Conservation (phyloP, 2,797 vertebrate genomes). For the Sphenopsis melanotis region DNA sequence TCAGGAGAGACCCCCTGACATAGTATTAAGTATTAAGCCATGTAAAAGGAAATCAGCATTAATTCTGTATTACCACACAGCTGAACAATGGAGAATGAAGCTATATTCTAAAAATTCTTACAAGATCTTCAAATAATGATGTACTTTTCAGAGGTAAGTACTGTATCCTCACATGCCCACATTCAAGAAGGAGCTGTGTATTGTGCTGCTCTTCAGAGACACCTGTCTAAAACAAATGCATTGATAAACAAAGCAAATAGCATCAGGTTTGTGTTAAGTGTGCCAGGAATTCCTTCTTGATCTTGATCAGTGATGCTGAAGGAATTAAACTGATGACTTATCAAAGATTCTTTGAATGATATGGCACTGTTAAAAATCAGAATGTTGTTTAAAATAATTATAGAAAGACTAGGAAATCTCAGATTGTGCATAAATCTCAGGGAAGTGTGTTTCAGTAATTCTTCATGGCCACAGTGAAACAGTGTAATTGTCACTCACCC, state of each 20-base stretch:
- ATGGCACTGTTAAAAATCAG: neutral
- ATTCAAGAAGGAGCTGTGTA: neutral
- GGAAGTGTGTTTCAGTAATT: neutral
- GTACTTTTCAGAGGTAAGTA: neutral
- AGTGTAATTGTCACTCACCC: neutral
- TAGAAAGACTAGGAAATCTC: neutral
- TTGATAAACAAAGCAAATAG: neutral
- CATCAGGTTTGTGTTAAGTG: neutral
- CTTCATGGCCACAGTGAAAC: neutral
- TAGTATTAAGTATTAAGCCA: neutral
- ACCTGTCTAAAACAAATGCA: neutral
- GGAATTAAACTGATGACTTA: neutral
- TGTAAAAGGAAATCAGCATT: neutral
- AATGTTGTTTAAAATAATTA: neutral
- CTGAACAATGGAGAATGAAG: neutral
- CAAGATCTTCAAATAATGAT: neutral
- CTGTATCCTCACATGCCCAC: neutral
- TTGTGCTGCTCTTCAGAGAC: neutral
- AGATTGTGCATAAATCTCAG: neutral
- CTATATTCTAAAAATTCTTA: neutral
- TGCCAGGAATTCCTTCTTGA: neutral
- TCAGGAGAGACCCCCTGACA: neutral
- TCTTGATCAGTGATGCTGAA: neutral
- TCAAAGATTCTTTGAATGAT: neutral
- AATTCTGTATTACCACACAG: neutral